Conservation (phyloP, 2,113 vertebrate genomes). For the Brachyistius frenatus region DNA sequence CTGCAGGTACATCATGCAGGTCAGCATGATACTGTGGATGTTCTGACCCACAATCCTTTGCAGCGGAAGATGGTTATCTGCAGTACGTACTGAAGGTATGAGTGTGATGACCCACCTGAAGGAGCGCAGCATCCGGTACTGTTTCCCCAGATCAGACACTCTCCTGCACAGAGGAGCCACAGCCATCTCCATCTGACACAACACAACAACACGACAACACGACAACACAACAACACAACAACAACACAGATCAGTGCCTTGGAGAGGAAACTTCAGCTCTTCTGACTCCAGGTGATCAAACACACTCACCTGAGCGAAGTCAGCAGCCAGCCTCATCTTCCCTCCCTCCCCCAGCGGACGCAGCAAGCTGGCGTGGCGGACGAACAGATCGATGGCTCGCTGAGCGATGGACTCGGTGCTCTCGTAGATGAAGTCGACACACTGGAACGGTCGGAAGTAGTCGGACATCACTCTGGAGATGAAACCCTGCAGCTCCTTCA, state of each 20-base stretch:
- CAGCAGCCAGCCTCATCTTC: constrained; percentile 94
- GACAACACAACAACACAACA: constrained; percentile 3
- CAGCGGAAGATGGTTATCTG: no score
- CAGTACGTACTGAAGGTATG: no score
- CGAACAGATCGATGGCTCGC: constrained; percentile 92
- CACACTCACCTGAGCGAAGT: constrained; percentile 93
- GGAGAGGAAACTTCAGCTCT: no score
- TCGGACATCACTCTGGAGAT: constrained; percentile 92
- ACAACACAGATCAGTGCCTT: background rate
- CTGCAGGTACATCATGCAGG: no score
- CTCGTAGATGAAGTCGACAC: constrained; percentile 94
- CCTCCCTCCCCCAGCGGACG: constrained; percentile 93
- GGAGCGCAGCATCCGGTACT: constrained; percentile 94
- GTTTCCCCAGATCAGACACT: constrained; percentile 94
- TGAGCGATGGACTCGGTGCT: constrained; percentile 92
- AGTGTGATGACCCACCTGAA: constrained; percentile 88
- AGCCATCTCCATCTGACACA: constrained; percentile 94
- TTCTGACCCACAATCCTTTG: no score
- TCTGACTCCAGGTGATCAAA: no score
- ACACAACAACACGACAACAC: background rate
- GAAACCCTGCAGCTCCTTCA: constrained; percentile 98
- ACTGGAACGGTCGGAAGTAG: constrained; percentile 95
- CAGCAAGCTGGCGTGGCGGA: constrained; percentile 92
- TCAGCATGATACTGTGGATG: no score
- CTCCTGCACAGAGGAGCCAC: constrained; percentile 93